Base-by-base conservation (phyloP, 1,140 invertebrate genomes). In the Vanessa atalanta region DNA sequence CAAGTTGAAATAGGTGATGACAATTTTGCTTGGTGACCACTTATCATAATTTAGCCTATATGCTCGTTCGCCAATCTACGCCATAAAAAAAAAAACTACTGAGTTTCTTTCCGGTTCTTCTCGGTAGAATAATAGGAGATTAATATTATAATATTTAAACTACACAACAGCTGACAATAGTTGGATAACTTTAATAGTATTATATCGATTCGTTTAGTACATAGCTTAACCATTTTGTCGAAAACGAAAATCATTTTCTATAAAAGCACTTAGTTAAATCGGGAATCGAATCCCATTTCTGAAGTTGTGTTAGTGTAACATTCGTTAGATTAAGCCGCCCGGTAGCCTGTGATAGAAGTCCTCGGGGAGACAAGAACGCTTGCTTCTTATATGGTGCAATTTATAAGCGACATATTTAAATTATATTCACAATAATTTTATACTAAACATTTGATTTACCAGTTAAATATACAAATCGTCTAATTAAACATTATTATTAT, bases 271-370 rank as follows among this genome's bases (percentile, higher is more conserved):
- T 86, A 87, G 87, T 86, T 87, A 87, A 88, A 86, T 82, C 82
- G 77, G 76, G 80, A 80, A 89, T 88, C 85, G 85, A 85, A 87
- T 87, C 83, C 83, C 87, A 83, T 87, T 86, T 86, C 80, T 80
- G 82, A 81, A 84, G 80, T 83, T 86, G 81, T 84, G 83, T 84
- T 83, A 83, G 84, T 84, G 80, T 79, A 81, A 80, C 87, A 86
- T 87, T 89, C 86, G 86, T 87, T 87, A 84, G 87, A 88, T 87
- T 85, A 89, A 88, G 86, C 83, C 83, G 82, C 79, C 85, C 82
- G 82, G 83, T 81, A 73, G 81, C 78, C 79, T 78, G 79, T 83
- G 86, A 88, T 88, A 88, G 85, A 73, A 81, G 82, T 82, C 87
- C 85, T 76, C 53, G 15, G 86, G 83, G 86, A 86, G 74, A 72